Evolutionary conservation across 2,888 invertebrate genomes (phyloP).

Genomic region (Xestia rhomboidea): DNA sequence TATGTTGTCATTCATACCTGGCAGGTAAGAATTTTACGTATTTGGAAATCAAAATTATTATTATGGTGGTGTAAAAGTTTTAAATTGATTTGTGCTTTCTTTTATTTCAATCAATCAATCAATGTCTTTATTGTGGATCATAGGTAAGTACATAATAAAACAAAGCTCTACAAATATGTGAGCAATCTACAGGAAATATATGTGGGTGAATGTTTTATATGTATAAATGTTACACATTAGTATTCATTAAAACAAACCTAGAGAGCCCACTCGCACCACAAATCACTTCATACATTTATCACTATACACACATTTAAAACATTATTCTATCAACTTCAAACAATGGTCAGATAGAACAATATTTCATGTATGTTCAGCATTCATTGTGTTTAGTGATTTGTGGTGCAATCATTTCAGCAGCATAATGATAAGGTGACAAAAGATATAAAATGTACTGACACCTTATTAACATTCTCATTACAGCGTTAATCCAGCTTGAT

Average conservation of each 20-base stretch:
- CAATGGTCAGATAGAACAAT: not conserved
- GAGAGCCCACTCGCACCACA: not conserved
- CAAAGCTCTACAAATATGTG: not conserved
- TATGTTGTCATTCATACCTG: constrained; percentile 8
- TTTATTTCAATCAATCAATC: too few relatives aligned
- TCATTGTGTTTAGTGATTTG: not conserved
- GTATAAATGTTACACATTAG: not conserved
- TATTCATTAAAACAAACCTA: not conserved
- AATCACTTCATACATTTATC: not conserved
- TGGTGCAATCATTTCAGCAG: not conserved
- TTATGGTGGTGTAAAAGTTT: not conserved
- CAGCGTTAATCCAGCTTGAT: not conserved
- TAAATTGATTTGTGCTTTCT: not conserved
- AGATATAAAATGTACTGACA: not conserved
- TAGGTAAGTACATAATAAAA: too few relatives aligned
- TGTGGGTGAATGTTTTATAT: not conserved
- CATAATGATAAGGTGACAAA: not conserved
- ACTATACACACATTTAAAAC: not conserved
- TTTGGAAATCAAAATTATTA: not conserved
- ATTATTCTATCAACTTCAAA: not conserved
- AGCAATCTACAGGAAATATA: not conserved
- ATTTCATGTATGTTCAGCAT: not conserved
- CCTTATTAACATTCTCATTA: not conserved
- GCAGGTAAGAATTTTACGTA: constrained; percentile 22
- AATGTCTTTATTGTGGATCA: too few relatives aligned